A percentile compares a stretch with the other conserved stretches of the same genome.
Conservation (phyloP, 2,113 vertebrate species). For the Etia nguti region DNA sequence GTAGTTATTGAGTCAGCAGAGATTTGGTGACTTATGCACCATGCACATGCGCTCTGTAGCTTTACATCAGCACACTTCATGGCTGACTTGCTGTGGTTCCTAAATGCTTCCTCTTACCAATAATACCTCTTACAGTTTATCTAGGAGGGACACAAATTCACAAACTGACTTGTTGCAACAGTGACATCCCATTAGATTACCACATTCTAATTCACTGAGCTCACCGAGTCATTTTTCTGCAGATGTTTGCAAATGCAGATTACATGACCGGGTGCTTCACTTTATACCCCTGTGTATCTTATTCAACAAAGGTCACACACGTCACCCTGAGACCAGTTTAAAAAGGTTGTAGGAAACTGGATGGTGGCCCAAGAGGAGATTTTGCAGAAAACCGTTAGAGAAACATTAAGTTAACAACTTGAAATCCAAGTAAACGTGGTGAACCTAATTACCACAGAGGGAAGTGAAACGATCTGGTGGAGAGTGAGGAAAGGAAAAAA, state of each 20-base stretch:
- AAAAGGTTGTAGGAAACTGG: background rate
- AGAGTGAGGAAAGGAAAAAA: background rate
- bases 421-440: background rate
- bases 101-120: background rate
- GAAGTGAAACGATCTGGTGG: background rate
- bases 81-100: background rate
- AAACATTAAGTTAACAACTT: background rate
- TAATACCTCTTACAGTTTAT: background rate
- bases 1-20: background rate
- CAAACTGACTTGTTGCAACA: background rate
- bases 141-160: background rate
- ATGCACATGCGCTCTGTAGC: background rate
- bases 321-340: background rate
- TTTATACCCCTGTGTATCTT: background rate
- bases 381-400: background rate
- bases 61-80: background rate
- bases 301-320: background rate
- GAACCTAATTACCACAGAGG: accelerated
- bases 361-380: background rate
- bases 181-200: background rate
- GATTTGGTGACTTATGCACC: background rate
- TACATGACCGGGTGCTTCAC: background rate
- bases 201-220: background rate
- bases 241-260: background rate
- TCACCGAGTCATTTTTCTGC: background rate